Base-by-base conservation (phyloP, 1,140 invertebrate genomes). In the Heliconius melpomene region DNA sequence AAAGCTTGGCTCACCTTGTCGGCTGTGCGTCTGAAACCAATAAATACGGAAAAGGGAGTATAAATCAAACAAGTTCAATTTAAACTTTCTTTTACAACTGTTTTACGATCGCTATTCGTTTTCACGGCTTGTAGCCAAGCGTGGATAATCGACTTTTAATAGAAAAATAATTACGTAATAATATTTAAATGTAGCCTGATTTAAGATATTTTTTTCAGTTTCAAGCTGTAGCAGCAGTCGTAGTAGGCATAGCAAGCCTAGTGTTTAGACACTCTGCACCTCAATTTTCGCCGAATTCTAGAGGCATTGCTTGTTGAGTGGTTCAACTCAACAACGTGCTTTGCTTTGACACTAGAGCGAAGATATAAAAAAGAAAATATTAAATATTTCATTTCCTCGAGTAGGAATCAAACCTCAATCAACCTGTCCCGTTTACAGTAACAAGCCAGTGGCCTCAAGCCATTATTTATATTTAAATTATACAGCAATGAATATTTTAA, bases 71-170 rank as follows among this genome's bases (percentile, higher is more conserved):
- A 86, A 83, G 83, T 87, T 86, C 87, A 82, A 74, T 82, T 85
- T 84, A 76, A 87, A 88, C 91, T 91, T 92, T 90, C 87, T 86
- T 90, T 90, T 84, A 78, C 70, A 84, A 85, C 57, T 81, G 36
- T 78, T 80, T 81, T 79, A 83, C 74, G 18, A 52, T 54, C 74
- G 71, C 36, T 77, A 82, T 77, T 83, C 79, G 79, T 82, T 85
- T 76, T 81, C 83, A 82, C 82, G 74, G 60, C 75, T 76, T 81
- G 78, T 80, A 83, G 82, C 77, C 72, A 74, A 57, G 57, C 74
- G 77, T 77, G 40, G 71, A 54, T 72, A 82, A 84, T 82, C 80
- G 66, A 75, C 40, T 72, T 82, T 85, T 77, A 78, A 85, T 84
- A 80, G 74, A 78, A 82, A 83, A 83, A 84, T 84, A 79, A 79